A percentile compares a stretch with the other conserved stretches of the same genome.
Conservation (phyloP, 2,888 invertebrate genomes). For the Aelia acuminata region DNA sequence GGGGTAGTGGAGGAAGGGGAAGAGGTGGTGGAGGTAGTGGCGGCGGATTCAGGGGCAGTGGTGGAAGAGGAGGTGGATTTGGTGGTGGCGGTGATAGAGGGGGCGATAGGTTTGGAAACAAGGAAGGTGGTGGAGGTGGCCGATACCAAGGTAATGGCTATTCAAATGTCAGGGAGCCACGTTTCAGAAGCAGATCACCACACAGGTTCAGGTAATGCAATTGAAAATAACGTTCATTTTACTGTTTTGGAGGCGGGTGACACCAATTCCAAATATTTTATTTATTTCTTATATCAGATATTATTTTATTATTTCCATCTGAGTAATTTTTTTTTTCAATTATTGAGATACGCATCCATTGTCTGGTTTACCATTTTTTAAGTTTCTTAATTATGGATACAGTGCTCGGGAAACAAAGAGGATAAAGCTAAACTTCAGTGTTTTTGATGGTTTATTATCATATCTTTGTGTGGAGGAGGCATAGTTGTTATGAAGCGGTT, state of each 20-base stretch:
- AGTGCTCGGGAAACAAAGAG: too few species aligned
- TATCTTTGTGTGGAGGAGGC: too few species aligned
- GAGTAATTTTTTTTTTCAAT: too few species aligned
- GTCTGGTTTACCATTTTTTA: too few species aligned
- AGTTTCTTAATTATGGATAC: too few species aligned
- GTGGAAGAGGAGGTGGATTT: constrained; percentile 73
- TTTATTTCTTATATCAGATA: not conserved
- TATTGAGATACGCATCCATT: too few species aligned
- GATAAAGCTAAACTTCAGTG: too few species aligned
- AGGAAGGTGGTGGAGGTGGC: constrained; percentile 69
- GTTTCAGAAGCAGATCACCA: constrained; percentile 63
- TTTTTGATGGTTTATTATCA: too few species aligned
- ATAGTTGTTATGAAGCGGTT: too few species aligned
- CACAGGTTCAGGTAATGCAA: constrained; percentile 63
- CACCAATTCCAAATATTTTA: constrained; percentile 8
- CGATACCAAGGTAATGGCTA: constrained; percentile 67
- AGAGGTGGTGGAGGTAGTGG: constrained; percentile 70
- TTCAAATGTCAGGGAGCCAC: constrained; percentile 62
- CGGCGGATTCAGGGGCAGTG: constrained; percentile 76
- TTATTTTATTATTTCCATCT: not conserved
- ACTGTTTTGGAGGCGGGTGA: constrained; percentile 23
- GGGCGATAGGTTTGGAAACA: constrained; percentile 70
- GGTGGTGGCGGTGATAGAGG: constrained; percentile 73
- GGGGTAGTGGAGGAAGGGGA: constrained; percentile 71
- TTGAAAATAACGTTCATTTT: not conserved